Base-by-base conservation (phyloP, 2,113 vertebrate species). In the Myotis yumanensis region DNA sequence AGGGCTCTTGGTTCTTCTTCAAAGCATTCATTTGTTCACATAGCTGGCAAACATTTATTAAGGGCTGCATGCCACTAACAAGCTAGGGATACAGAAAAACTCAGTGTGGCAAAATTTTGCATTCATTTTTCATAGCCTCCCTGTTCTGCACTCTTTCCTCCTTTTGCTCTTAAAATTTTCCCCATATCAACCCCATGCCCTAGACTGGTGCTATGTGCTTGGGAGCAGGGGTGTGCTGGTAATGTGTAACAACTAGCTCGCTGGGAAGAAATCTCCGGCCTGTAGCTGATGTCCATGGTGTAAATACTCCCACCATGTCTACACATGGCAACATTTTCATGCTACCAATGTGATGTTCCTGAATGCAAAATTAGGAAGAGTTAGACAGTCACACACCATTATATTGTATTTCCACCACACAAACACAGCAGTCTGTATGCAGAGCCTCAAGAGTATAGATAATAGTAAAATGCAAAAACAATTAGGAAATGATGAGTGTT, bases 391-490 rank as follows among this genome's bases (percentile, higher is more conserved):
- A 16, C 43, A 11, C n/a, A 54, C 8, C 1, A 3, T 35, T 46
- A 0, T 15, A 11, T 28, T 40, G 64, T 32, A 17, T 82, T n/a
- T 37, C 57, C 5, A n/a, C 15, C 35, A 30, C 6, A 8, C 7
- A n/a, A 66, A 46, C 10, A 20, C 20, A n/a, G 3, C 20, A 16
- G 4, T 51, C 79, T 71, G 35, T 12, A 12, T 28, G 15, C 43
- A 25, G 32, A 68, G 75, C 23, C 51, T 82, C 25, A 23, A 48
- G 51, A 64, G 43, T 54, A 54, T 7, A 76, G 48, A 64, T 43
- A 80, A 40, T 28, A 73, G 35, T 46, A 68, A 80, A 88, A 64
- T 83, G 8, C 12, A 83, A 71, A 71, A 83, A 83, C 90, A 71
- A 76, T 20, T 68, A 37, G 40, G 32, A 62, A 64, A 40, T 20